A percentile compares a stretch with the other conserved stretches of the same genome.
Conservation (phyloP, 2,113 vertebrate genomes). For the Gadus macrocephalus region DNA sequence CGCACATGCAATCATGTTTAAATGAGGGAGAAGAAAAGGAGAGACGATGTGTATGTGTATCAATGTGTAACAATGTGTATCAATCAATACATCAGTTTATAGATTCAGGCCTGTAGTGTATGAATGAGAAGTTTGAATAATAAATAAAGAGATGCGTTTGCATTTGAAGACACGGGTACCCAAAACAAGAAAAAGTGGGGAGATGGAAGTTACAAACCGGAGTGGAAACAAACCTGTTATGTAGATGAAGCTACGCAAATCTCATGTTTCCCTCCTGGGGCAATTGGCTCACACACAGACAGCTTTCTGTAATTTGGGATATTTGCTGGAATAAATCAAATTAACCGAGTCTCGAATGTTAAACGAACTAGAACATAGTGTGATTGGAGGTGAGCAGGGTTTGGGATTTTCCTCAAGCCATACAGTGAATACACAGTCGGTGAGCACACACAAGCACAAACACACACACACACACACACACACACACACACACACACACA, state of each 20-base stretch:
- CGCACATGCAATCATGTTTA: neutral
- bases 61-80: too few relatives aligned
- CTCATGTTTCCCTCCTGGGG: constrained; percentile 31
- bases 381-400: constrained; percentile 6
- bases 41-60: too few relatives aligned
- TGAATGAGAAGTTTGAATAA: too few relatives aligned
- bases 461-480: constrained; percentile 7
- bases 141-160: neutral
- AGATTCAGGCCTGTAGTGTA: neutral
- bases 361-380: constrained; percentile 31
- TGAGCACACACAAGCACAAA: neutral
- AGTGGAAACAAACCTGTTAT: constrained; percentile 37
- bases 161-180: neutral
- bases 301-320: constrained; percentile 43
- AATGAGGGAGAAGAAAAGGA: too few relatives aligned
- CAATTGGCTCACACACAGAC: constrained; percentile 38
- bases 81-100: neutral
- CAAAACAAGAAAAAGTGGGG: constrained; percentile 21
- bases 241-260: constrained; percentile 6
- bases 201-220: constrained; percentile 24
- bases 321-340: constrained; percentile 47
- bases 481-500: constrained; percentile 40
- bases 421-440: constrained; percentile 19
- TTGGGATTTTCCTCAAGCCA: constrained; percentile 1
- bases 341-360: constrained; percentile 26